phyloP scores from a whole-genome alignment of 2,888 invertebrate species.

The Tetropium fuscum region DNA sequence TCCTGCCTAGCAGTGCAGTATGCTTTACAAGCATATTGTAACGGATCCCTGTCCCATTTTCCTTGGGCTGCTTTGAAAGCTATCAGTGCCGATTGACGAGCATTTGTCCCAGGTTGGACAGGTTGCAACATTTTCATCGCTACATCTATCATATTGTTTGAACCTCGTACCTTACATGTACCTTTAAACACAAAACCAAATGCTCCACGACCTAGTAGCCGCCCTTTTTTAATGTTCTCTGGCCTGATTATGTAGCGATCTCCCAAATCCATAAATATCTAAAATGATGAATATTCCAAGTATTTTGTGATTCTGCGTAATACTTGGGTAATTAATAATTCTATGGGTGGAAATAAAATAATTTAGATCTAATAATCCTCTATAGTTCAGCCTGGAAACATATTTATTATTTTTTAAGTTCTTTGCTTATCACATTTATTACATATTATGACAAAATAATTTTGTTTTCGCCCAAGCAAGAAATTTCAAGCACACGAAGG shows the following conservation, averaged over 20 bases:
- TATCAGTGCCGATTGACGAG: slow-evolving; percentile 73
- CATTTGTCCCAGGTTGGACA: slow-evolving; percentile 84
- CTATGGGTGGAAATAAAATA: too few species aligned
- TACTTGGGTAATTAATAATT: too few species aligned
- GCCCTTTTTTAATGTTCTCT: slow-evolving; percentile 82
- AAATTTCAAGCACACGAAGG: too few species aligned
- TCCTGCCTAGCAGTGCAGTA: slow-evolving; percentile 97
- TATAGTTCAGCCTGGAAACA: neutral
- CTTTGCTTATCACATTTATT: too few species aligned
- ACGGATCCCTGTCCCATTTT: slow-evolving; percentile 94
- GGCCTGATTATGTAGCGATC: slow-evolving; percentile 84
- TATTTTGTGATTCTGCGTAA: too few species aligned
- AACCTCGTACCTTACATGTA: slow-evolving; percentile 72
- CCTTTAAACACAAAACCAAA: slow-evolving; percentile 97
- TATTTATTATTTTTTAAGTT: too few species aligned
- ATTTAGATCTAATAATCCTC: too few species aligned
- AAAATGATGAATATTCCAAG: too few species aligned
- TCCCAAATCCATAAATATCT: slow-evolving; percentile 90
- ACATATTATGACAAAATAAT: too few species aligned
- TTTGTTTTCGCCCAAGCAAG: too few species aligned
- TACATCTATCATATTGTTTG: slow-evolving; percentile 74
- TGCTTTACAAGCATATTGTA: slow-evolving; percentile 94
- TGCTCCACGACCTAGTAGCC: slow-evolving; percentile 92
- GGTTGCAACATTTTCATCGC: slow-evolving; percentile 98
- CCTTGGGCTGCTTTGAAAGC: slow-evolving; percentile 71